Base-by-base conservation (phyloP, 2,113 vertebrate genomes). In the Calidris pugnax region DNA sequence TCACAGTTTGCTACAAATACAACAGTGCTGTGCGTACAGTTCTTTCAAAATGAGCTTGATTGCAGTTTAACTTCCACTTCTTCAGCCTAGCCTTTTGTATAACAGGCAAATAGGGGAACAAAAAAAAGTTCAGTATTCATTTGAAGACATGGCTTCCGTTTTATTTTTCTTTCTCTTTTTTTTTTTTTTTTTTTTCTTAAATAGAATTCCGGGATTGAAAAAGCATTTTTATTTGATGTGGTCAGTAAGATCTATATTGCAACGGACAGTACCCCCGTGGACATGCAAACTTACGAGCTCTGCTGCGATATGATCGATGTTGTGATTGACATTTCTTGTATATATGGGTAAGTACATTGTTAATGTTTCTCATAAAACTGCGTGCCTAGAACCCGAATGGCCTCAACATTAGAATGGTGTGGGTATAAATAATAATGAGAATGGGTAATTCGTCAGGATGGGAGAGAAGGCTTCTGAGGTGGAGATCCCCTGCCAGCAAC, bases 231-330 rank as follows among this genome's bases (percentile, higher is more conserved):
- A 28, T 99, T 99, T 97, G 99, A 99, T 87, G 99, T 99, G 94
- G 99, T 99, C 96, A 99, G 99, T 98, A 99, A 99, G 97, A 99
- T 99, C 96, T 99, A 99, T 94, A 98, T 98, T 64, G 98, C 98
- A 94, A 98, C 98, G 20, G 98, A 99, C 94, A 99, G 99, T 74
- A 98, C 98, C 88, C 99, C 99, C 9, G 99, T 99, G 97, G 99
- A 99, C 80, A 99, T 99, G 99, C 99, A 99, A 85, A 98, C 98
- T 8, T 99, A 99, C 0, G 98, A 98, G 83, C 98, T 99, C 92
- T 99, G 99, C 98, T 99, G 99, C 93, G 98, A 99, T 84, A 99
- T 99, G 99, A 99, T 99, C 77, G 98, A 99, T 85, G 98, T 99
- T 59, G 98, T 99, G 67, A 99, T 99, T 62, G 98, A 99, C 95